phyloP scores from a whole-genome alignment of 2,797 vertebrate genomes.

The Cyprinella venusta region DNA sequence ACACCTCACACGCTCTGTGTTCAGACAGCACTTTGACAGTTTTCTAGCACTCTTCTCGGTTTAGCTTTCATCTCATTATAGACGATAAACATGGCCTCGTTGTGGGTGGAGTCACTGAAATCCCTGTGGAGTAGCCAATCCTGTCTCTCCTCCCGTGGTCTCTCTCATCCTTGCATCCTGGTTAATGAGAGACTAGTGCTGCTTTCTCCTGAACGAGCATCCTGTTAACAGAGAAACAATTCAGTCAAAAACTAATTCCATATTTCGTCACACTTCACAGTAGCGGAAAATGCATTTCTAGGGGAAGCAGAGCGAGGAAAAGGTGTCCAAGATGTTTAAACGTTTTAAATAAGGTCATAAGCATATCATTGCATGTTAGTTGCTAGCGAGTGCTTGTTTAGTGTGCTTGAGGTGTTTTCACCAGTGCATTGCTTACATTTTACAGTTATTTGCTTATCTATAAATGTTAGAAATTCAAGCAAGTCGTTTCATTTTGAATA shows the following conservation, averaged over 20 bases:
- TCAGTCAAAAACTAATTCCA: neutral
- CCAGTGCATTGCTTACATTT: neutral
- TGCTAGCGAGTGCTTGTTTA: neutral
- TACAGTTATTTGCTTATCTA: neutral
- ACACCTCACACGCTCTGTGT: conserved; percentile 47
- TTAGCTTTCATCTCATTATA: conserved; percentile 34
- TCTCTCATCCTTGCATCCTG: conserved; percentile 40
- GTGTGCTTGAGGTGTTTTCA: neutral
- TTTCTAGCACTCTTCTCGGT: conserved; percentile 37
- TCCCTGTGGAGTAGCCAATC: conserved; percentile 60
- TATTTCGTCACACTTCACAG: neutral
- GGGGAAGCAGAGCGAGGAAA: neutral
- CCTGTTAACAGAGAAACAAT: conserved; percentile 61
- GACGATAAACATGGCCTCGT: conserved; percentile 45
- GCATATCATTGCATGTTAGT: neutral
- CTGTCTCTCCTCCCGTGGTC: conserved; percentile 47
- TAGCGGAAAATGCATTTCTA: neutral
- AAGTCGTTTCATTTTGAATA: neutral
- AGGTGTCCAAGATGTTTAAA: neutral
- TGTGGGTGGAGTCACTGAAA: conserved; percentile 60
- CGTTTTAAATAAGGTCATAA: neutral
- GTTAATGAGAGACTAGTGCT: conserved; percentile 72
- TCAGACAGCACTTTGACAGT: conserved; percentile 44
- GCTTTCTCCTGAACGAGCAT: conserved; percentile 85
- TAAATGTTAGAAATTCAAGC: neutral